A percentile compares a stretch with the other conserved stretches of the same genome.
These are phyloP conservation scores for Oryzaephilus surinamensis DNA, from an alignment of 1,140 invertebrate genomes.

Conservation along the genomic window DNA sequence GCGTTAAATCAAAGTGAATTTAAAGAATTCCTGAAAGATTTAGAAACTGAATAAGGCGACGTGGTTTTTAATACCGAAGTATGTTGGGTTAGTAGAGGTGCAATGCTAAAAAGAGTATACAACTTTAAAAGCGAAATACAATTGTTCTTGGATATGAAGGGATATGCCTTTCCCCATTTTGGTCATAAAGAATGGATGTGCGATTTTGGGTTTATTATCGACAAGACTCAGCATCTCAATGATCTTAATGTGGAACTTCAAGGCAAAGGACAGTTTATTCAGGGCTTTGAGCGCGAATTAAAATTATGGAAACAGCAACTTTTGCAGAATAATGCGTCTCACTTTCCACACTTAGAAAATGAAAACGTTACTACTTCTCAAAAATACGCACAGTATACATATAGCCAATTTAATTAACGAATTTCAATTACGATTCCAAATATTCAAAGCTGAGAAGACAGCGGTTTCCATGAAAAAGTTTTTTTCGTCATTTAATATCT, in stretches of 20 bases:
- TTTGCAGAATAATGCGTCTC: conserved; percentile 14
- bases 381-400: conserved; percentile 11
- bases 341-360: conserved; percentile 12
- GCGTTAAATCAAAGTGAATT: conserved; percentile 12
- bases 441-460: conserved; percentile 17
- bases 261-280: conserved; percentile 13
- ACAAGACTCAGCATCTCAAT: conserved; percentile 17
- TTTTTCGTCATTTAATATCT: too few species aligned
- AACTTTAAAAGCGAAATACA: conserved; percentile 22
- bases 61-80: conserved; percentile 24
- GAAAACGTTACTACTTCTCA: conserved; percentile 8
- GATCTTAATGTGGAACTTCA: conserved; percentile 15
- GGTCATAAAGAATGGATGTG: conserved; percentile 16
- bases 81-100: conserved; percentile 22
- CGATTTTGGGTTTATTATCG: conserved; percentile 19
- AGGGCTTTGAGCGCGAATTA: conserved; percentile 11
- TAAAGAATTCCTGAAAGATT: conserved; percentile 26
- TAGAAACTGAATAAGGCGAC: conserved; percentile 25
- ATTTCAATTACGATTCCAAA: conserved; percentile 14
- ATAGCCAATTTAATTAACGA: conserved; percentile 11
- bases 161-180: conserved; percentile 16
- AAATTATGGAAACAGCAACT: conserved; percentile 12
- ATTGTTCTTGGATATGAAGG: conserved; percentile 20
- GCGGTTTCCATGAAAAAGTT: conserved; percentile 13
- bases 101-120: conserved; percentile 26